These are phyloP conservation scores for Cheilosia vernalis DNA, from an alignment of 2,888 invertebrate species.

Conservation along the genomic window DNA sequence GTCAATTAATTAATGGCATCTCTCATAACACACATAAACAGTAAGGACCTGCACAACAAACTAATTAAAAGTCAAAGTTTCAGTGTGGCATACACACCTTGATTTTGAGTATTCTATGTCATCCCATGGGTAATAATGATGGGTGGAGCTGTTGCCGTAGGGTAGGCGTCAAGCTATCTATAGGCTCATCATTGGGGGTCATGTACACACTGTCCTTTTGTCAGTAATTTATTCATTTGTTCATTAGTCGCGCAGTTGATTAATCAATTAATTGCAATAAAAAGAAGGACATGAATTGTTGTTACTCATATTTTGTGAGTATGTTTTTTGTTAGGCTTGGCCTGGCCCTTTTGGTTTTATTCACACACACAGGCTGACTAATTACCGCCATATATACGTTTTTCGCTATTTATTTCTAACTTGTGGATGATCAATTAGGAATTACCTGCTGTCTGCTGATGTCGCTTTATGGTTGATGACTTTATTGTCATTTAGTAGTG, in stretches of 20 bases:
- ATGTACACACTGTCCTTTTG: slow-evolving; percentile 31
- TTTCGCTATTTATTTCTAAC: slow-evolving; percentile 42
- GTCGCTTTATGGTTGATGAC: slow-evolving; percentile 27
- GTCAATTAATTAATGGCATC: slow-evolving; percentile 73
- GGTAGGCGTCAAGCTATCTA: slow-evolving; percentile 46
- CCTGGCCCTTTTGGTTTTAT: slow-evolving; percentile 20
- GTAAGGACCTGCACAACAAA: slow-evolving; percentile 68
- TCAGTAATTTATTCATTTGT: slow-evolving; percentile 68
- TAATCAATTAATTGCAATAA: slow-evolving; percentile 72
- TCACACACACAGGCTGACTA: slow-evolving; percentile 5
- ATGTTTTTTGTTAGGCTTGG: slow-evolving; percentile 50
- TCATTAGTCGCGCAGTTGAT: slow-evolving; percentile 67
- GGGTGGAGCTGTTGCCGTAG: slow-evolving; percentile 61
- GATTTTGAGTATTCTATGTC: slow-evolving; percentile 69
- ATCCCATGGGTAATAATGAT: slow-evolving; percentile 69
- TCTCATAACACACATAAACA: slow-evolving; percentile 68
- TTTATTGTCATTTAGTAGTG: slow-evolving; percentile 17
- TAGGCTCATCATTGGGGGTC: slow-evolving; percentile 67
- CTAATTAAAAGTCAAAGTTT: slow-evolving; percentile 73
- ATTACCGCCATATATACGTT: slow-evolving; percentile 27
- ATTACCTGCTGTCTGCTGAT: slow-evolving; percentile 31
- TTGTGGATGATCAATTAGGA: slow-evolving; percentile 50
- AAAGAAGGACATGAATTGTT: slow-evolving; percentile 47
- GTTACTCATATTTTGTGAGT: slow-evolving; percentile 17
- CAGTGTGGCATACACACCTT: slow-evolving; percentile 68